phyloP scores from a whole-genome alignment of 2,888 invertebrate genomes.

The Rotaria socialis region DNA sequence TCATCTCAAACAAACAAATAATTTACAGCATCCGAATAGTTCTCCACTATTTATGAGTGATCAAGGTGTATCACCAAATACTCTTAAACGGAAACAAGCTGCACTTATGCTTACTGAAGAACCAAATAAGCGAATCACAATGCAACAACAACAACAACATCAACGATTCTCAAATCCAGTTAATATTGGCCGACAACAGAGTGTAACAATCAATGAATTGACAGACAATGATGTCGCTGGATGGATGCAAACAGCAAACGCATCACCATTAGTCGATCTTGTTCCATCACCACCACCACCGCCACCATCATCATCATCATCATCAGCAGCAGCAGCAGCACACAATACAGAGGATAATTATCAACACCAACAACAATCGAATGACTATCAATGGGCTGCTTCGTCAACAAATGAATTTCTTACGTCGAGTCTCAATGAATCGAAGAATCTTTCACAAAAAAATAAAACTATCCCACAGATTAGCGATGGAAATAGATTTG shows the following conservation, averaged over 20 bases:
- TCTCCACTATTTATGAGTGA: neutral
- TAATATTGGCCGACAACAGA: slow-evolving; percentile 13
- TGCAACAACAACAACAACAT: neutral
- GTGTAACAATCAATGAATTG: slow-evolving; percentile 35
- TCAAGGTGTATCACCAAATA: neutral
- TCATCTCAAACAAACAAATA: neutral
- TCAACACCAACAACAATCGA: neutral
- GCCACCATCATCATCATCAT: neutral
- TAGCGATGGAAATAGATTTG: neutral
- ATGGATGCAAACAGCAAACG: neutral
- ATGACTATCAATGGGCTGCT: neutral
- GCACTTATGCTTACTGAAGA: neutral
- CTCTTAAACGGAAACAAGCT: neutral
- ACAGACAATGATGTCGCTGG: neutral
- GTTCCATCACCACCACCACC: slow-evolving; percentile 17
- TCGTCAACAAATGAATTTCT: neutral
- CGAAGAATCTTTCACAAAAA: neutral
- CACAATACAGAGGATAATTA: neutral
- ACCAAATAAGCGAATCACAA: neutral
- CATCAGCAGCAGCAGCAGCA: neutral
- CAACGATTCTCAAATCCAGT: neutral
- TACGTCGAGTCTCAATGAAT: neutral
- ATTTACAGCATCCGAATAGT: neutral
- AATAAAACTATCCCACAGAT: neutral
- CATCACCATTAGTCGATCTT: slow-evolving; percentile 11